Evolutionary conservation across 1,140 invertebrate species (phyloP).

Genomic region (Lithobius niger): DNA sequence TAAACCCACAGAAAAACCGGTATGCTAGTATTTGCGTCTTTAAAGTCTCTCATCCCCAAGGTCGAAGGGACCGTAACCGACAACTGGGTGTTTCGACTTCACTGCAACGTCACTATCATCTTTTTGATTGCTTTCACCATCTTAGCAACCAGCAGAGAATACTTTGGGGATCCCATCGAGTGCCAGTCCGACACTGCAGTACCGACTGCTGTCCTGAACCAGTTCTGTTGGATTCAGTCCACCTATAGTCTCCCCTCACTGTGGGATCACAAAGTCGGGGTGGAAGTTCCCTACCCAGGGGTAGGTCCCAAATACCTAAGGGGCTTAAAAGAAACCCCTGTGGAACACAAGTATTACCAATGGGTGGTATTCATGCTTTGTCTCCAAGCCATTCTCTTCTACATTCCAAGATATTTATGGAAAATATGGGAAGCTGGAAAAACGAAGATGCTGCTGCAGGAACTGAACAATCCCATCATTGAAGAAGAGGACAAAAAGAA

Average conservation of each 20-base stretch:
- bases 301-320: conserved; percentile 22
- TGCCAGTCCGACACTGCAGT: conserved; percentile 19
- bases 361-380: conserved; percentile 40
- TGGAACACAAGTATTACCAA: conserved; percentile 34
- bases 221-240: conserved; percentile 37
- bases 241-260: conserved; percentile 28
- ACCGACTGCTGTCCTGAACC: conserved; percentile 27
- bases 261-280: conserved; percentile 16
- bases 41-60: no score
- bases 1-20: no score
- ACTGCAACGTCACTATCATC: conserved; percentile 34
- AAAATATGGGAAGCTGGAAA: conserved; percentile 18
- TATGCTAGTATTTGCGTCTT: no score
- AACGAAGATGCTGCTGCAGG: conserved; percentile 21
- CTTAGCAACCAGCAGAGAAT: conserved; percentile 78
- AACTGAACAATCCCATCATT: conserved; percentile 22
- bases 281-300: conserved; percentile 25
- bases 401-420: conserved; percentile 39
- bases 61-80: conserved; percentile 84
- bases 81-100: conserved; percentile 75
- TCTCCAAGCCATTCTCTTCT: conserved; percentile 39
- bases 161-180: conserved; percentile 34
- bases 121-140: conserved; percentile 25
- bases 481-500: conserved; percentile 19
- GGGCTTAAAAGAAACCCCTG: conserved; percentile 16